A percentile compares a stretch with the other conserved stretches of the same genome.
phyloP scores from a whole-genome alignment of 2,797 vertebrate species.

The Fistularia commersonii region DNA sequence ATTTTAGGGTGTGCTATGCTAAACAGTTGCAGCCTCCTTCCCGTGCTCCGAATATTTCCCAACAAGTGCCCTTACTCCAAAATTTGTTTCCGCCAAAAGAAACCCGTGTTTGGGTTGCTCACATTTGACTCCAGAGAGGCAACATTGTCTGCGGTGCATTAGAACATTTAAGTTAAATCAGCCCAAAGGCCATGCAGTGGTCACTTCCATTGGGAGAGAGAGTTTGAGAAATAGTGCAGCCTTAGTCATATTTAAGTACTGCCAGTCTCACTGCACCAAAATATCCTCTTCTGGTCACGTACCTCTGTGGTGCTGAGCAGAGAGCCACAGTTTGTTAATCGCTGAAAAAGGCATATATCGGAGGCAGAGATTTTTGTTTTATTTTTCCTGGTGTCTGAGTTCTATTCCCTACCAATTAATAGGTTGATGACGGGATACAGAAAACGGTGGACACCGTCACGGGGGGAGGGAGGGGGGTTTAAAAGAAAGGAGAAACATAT shows the following conservation, averaged over 20 bases:
- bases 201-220: slow-evolving; percentile 22
- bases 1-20: no score
- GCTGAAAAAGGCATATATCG: slow-evolving; percentile 13
- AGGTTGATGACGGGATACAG: background rate
- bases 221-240: slow-evolving; percentile 30
- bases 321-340: slow-evolving; percentile 27
- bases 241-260: slow-evolving; percentile 19
- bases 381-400: no score
- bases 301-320: slow-evolving; percentile 36
- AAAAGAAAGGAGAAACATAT: slow-evolving; percentile 12
- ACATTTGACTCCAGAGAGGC: slow-evolving; percentile 20
- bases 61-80: background rate
- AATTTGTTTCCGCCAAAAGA: slow-evolving; percentile 1
- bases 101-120: slow-evolving; percentile 17
- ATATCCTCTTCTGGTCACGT: slow-evolving; percentile 54
- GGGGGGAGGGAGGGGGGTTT: background rate
- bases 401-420: no score
- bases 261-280: slow-evolving; percentile 52
- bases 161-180: slow-evolving; percentile 21
- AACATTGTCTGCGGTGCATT: slow-evolving; percentile 22
- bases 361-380: slow-evolving; percentile 3
- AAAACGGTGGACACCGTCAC: background rate
- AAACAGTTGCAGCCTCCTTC: no score
- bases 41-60: no score
- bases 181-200: slow-evolving; percentile 27